These are phyloP conservation scores for Eupithecia inturbata DNA, from an alignment of 2,888 invertebrate genomes.

Conservation along the genomic window DNA sequence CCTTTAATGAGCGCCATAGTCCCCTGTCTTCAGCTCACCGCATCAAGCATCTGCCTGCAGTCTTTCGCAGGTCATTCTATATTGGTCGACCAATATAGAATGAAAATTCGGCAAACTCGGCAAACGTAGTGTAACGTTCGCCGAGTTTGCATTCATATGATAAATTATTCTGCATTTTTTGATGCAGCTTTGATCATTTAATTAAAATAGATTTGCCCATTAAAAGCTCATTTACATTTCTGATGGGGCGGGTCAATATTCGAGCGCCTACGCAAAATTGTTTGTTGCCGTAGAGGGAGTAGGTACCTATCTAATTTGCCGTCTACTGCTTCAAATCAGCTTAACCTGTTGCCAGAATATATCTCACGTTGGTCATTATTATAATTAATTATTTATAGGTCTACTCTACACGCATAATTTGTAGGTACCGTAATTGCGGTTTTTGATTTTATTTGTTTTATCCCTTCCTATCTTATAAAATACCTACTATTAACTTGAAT, in stretches of 20 bases:
- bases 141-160: neutral
- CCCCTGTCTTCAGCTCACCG: neutral
- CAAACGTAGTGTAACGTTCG: too few relatives aligned
- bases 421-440: neutral
- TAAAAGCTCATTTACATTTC: neutral
- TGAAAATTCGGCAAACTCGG: too few relatives aligned
- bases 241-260: neutral
- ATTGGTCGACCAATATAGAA: too few relatives aligned
- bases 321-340: neutral
- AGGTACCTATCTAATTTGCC: neutral
- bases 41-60: neutral
- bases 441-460: neutral
- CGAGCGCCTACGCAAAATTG: slow-evolving; percentile 5
- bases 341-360: neutral
- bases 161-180: neutral
- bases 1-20: neutral
- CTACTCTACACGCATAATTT: neutral
- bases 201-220: neutral
- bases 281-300: neutral
- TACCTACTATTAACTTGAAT: neutral
- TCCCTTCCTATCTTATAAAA: neutral
- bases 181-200: neutral
- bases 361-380: neutral
- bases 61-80: neutral
- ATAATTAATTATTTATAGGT: neutral